Percentiles rank a stretch among this genome's conserved stretches.
phyloP scores from a whole-genome alignment of 2,888 invertebrate species.

The Leptarthrus brevirostris region DNA sequence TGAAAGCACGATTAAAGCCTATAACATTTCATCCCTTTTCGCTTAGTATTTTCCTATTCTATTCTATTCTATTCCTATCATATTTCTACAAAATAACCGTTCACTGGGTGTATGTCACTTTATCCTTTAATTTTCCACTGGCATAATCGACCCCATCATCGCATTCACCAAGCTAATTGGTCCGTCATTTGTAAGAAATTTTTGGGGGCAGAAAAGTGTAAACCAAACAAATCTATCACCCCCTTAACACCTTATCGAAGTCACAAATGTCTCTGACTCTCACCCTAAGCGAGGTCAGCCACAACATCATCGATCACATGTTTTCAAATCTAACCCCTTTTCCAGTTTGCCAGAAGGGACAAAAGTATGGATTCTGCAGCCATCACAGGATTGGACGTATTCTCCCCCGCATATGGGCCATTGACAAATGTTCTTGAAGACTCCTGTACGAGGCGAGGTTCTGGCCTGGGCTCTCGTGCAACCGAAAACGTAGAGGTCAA shows the following conservation, averaged over 20 bases:
- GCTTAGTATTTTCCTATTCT: too few relatives aligned
- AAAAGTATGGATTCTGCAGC: constrained; percentile 11
- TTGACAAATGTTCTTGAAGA: constrained; percentile 51
- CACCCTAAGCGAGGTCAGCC: constrained; percentile 50
- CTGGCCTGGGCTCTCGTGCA: too few relatives aligned
- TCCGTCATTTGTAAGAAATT: background rate
- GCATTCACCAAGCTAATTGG: constrained; percentile 16
- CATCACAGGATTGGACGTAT: background rate
- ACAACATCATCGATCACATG: constrained; percentile 53
- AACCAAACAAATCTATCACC: constrained; percentile 43
- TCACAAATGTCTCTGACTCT: background rate
- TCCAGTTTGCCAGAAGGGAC: background rate
- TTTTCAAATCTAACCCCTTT: constrained; percentile 49
- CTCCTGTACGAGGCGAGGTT: too few relatives aligned
- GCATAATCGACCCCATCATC: constrained; percentile 35
- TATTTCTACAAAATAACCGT: too few relatives aligned
- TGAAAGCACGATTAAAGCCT: too few relatives aligned
- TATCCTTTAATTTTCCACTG: constrained; percentile 4
- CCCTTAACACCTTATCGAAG: constrained; percentile 37
- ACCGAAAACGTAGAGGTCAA: constrained; percentile 48
- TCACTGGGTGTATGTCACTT: too few relatives aligned
- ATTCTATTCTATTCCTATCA: too few relatives aligned
- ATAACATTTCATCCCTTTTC: too few relatives aligned
- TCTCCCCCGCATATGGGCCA: constrained; percentile 27
- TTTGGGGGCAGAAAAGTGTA: constrained; percentile 1